Evolutionary conservation across 2,113 vertebrate genomes (phyloP), one percentile per base, ranked within the genome.

Genomic region (Lophius piscatorius): DNA sequence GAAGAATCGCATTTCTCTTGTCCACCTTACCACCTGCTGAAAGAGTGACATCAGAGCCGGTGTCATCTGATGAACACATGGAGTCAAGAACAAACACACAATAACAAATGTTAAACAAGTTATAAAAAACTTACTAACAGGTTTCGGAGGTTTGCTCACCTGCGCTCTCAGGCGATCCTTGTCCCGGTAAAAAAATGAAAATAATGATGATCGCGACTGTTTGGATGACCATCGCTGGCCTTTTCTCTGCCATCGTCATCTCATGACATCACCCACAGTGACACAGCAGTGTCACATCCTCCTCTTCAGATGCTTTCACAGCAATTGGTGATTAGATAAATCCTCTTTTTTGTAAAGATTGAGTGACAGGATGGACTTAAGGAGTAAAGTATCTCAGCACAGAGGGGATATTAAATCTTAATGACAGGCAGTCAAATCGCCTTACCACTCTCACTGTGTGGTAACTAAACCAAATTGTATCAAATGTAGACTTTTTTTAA

Each of bases 381-480:
- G 77, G 82, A 86, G 84, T 87, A 80, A 83, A 66, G 70, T 87
- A 78, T 87, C 86, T 67, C 58, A 48, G 62, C 44, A 29, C 56
- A 72, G 74, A 83, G 63, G 66, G 66, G 57, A 51, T 63, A 91
- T 91, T 76, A 90, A 90, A 88, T 34, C 71, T 90, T 90, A 88
- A 91, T 91, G 86, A 88, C 70, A 35, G 49, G 51, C 57, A 66
- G 65, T 78, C 45, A 74, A 70, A 59, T 85, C 77, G 77, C 64
- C 78, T 80, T 75, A 75, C 71, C 82, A 81, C 78, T 80, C 72
- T 78, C 73, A 67, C 70, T 34, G 71, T 41, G 51, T 31, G 41
- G 29, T 49, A 59, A 41, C 58, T 41, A 29, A 70, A 76, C 57
- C 40, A 31, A 31, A n/a, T n/a, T n/a, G n/a, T n/a, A n/a, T n/a